phyloP scores from a whole-genome alignment of 2,113 vertebrate species.

The Hippolais icterina region DNA sequence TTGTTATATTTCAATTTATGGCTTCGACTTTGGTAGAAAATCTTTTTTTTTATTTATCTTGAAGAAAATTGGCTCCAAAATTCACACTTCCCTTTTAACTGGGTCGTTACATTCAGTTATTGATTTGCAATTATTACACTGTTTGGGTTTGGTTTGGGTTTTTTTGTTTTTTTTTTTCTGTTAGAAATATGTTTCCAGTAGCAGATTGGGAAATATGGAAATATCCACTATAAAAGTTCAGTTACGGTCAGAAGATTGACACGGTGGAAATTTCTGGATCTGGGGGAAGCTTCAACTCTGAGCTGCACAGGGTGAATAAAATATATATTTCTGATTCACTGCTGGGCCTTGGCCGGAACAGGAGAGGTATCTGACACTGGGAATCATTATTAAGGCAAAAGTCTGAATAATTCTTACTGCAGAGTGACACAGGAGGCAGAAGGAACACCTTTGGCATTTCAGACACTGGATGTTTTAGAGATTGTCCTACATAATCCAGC shows the following conservation, averaged over 20 bases:
- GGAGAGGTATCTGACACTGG: background rate
- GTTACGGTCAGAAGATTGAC: background rate
- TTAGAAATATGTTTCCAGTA: background rate
- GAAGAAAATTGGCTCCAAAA: background rate
- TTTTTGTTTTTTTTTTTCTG: too few species aligned
- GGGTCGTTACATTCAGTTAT: background rate
- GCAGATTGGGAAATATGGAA: background rate
- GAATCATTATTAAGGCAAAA: background rate
- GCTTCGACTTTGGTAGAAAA: background rate
- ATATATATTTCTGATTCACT: background rate
- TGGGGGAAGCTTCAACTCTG: background rate
- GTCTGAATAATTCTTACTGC: background rate
- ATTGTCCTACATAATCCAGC: background rate
- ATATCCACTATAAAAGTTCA: background rate
- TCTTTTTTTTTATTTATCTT: background rate
- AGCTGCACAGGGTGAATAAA: background rate
- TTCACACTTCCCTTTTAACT: background rate
- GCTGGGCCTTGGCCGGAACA: background rate
- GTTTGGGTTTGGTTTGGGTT: too few species aligned
- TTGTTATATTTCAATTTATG: background rate
- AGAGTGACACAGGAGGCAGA: background rate
- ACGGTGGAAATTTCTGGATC: background rate
- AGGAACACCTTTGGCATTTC: background rate
- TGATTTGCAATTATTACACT: rapidly evolving
- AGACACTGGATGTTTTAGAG: background rate